phyloP scores from a whole-genome alignment of 2,797 vertebrate species.

The Brotula barbata region DNA sequence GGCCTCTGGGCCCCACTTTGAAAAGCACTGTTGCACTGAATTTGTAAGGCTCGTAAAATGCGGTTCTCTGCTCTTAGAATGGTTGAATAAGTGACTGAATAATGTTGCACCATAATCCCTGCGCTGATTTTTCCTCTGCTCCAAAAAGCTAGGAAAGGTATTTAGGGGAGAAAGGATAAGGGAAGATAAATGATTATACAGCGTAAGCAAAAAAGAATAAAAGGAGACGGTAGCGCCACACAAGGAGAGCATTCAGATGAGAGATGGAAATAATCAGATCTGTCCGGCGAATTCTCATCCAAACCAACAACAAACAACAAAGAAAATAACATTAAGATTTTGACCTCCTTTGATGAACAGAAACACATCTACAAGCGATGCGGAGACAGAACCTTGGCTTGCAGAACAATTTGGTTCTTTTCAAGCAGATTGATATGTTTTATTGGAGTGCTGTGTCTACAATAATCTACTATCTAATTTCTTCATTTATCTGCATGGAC shows the following conservation, averaged over 20 bases:
- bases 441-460: too few species aligned
- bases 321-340: neutral
- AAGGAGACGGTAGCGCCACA: too few species aligned
- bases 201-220: neutral
- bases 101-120: constrained; percentile 43
- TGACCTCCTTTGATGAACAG: neutral
- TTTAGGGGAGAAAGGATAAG: constrained; percentile 14
- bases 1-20: neutral
- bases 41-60: constrained; percentile 23
- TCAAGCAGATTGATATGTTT: too few species aligned
- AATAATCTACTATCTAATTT: neutral
- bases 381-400: too few species aligned
- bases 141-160: constrained; percentile 14
- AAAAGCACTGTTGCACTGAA: constrained; percentile 9
- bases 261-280: neutral
- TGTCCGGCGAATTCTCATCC: neutral
- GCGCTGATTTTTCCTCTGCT: constrained; percentile 15
- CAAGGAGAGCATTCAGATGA: neutral
- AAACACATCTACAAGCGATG: constrained; percentile 1
- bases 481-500: constrained; percentile 13
- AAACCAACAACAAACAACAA: too few species aligned
- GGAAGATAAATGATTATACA: constrained; percentile 10
- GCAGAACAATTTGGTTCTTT: neutral
- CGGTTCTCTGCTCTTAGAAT: constrained; percentile 17
- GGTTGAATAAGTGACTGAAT: constrained; percentile 31